Evolutionary conservation across 1,140 invertebrate species (phyloP), one percentile per base, ranked within the genome.

Genomic region (Lucilia cuprina): DNA sequence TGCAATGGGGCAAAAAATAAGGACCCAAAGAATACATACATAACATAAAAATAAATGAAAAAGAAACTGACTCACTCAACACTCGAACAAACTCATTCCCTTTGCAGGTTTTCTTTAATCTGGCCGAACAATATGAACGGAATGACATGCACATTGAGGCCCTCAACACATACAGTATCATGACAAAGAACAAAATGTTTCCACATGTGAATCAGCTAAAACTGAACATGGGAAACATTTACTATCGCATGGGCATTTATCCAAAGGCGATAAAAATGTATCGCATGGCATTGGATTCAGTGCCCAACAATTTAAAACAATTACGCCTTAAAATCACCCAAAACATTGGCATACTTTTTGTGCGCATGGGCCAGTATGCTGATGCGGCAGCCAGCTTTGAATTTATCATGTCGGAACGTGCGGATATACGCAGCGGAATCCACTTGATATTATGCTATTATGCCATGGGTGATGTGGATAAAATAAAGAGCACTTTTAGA

Each of bases 141-240:
- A 99, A 98, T 92, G 97, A 98, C 89, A 96, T 99, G 94, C 97
- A 96, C 88, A 96, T 96, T 4, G 98, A 99, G 92, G 98, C 98
- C 1, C 93, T 99, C 30, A 98, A 98, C 86, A 98, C 97, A 0
- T 99, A 99, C 92, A 96, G 98, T 91, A 94, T 96, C 30, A 96
- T 97, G 85, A 96, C 95, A 2, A 95, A 96, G 87, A 98, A 98
- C 88, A 94, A 95, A 89, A 94, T 96, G 91, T 97, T 97, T 89
- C 94, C 93, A n/a, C 97, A 97, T 89, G 95, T 95, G 70, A 96
- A 97, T 88, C 94, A 98, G 85, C 92, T 99, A 0, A 98, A 98
- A 93, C 95, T 99, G 0, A 99, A 99, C 89, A 99, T 99, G 95
- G 99, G 98, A 2, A 99, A 99, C 90, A 98, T 99, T 89, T 98